A percentile compares a stretch with the other conserved stretches of the same genome.
Evolutionary conservation across 2,888 invertebrate genomes (phyloP).

Genomic region (Diadegma fenestrale): DNA sequence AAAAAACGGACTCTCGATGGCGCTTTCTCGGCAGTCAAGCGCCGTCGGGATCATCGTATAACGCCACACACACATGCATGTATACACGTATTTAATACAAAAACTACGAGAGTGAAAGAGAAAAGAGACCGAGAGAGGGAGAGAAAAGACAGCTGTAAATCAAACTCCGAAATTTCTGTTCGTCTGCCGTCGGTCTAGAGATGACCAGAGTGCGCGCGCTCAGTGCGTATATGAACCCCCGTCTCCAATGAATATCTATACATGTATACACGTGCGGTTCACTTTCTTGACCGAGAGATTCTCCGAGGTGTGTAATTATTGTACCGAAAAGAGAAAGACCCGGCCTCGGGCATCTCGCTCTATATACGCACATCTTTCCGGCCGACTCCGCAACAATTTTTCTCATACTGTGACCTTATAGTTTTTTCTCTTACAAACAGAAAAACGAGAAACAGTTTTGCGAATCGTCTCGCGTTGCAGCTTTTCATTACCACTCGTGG

Average conservation of each 20-base stretch:
- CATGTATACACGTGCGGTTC: constrained; percentile 33
- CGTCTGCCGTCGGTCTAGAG: constrained; percentile 75
- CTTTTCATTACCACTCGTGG: background rate
- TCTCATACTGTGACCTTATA: constrained; percentile 32
- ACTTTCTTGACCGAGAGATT: constrained; percentile 44
- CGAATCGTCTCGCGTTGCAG: background rate
- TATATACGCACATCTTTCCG: constrained; percentile 36
- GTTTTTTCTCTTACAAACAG: constrained; percentile 20
- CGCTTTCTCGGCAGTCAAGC: constrained; percentile 59
- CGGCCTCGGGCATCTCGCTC: constrained; percentile 57
- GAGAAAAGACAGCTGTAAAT: constrained; percentile 79
- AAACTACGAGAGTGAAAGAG: background rate
- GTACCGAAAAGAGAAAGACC: constrained; percentile 64
- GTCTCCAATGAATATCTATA: constrained; percentile 46
- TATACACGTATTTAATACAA: background rate
- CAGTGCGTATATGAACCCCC: constrained; percentile 53
- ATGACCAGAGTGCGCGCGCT: constrained; percentile 55
- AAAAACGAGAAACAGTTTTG: constrained; percentile 39
- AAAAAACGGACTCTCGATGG: constrained; percentile 75
- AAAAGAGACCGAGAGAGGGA: constrained; percentile 20
- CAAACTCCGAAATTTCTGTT: constrained; percentile 79
- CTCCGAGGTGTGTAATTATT: constrained; percentile 67
- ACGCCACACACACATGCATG: constrained; percentile 20
- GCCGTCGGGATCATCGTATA: constrained; percentile 59
- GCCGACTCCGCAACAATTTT: constrained; percentile 15